A percentile compares a stretch with the other conserved stretches of the same genome.
Evolutionary conservation across 2,888 invertebrate genomes (phyloP).

Genomic region (Lymantria dispar): DNA sequence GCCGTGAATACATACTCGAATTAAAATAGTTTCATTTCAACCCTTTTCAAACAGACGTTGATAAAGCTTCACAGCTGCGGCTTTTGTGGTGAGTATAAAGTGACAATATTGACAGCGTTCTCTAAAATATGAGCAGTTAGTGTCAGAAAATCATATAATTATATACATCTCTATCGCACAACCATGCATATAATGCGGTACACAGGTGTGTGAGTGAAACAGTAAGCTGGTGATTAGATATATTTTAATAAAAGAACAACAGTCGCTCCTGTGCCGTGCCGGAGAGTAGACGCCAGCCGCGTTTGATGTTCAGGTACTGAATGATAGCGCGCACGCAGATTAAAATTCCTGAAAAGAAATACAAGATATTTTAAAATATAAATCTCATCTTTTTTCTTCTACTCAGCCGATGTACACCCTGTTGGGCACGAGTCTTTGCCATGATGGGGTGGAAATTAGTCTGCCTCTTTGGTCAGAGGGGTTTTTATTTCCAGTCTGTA

Average conservation of each 20-base stretch:
- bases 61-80: too few species aligned
- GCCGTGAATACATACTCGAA: too few species aligned
- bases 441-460: too few species aligned
- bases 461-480: too few species aligned
- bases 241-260: conserved; percentile 89
- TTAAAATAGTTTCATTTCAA: too few species aligned
- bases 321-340: conserved; percentile 94
- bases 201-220: conserved; percentile 42
- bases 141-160: background rate
- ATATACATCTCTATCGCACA: conserved; percentile 41
- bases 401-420: too few species aligned
- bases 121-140: background rate
- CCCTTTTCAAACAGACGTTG: too few species aligned
- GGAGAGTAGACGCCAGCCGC: conserved; percentile 93
- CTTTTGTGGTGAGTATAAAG: too few species aligned
- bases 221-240: conserved; percentile 25
- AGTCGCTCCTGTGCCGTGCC: conserved; percentile 93
- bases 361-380: background rate
- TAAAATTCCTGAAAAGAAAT: conserved; percentile 85
- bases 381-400: too few species aligned
- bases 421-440: too few species aligned
- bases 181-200: conserved; percentile 25
- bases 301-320: conserved; percentile 94
- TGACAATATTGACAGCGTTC: background rate
- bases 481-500: too few species aligned